Evolutionary conservation across 2,888 invertebrate genomes (phyloP), one percentile per base, ranked within the genome.

Genomic region (Lissonota sp.): DNA sequence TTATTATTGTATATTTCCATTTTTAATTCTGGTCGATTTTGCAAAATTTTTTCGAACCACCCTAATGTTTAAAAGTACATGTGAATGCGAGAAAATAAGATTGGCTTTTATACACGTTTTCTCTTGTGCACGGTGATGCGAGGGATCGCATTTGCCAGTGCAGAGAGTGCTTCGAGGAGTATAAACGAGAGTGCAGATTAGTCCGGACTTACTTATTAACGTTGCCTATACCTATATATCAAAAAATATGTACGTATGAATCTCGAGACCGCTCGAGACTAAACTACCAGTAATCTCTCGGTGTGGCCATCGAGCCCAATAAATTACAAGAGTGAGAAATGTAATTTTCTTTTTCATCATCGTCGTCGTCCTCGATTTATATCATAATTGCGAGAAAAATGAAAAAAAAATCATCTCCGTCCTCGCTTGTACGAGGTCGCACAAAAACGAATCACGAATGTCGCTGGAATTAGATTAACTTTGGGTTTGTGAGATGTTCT

Each of bases 101-200:
- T 26, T 55, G 69, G 44, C 57, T 63, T 67, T 26, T 26, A 26
- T 26, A 66, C 66, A 44, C 71, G 57, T 53, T 67, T 63, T 37
- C 39, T 39, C 14, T 12, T 49, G 26, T 57, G 55, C 10, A 5
- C 12, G 42, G 26, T 6, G n/a, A 51, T 16, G 12, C 8, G 40
- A 14, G 6, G 49, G n/a, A 58, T 60, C 12, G 10, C 26, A 49
- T 49, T 55, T 55, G 40, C 58, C 55, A 67, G 49, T 60, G 63
- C 51, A 66, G 40, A 66, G 40, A 76, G 62, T 62, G 67, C 58
- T 57, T 78, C 74, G 75, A 82, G 82, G 58, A 75, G 75, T 60
- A 66, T 55, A 67, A 74, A 80, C 80, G 63, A 74, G 82, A 73
- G 79, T 72, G 82, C 75, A 76, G 82, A 82, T 82, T 79, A 79